Conservation (phyloP, 35 echinoderm and acorn worm species). For the Ophiothrix spiculata region DNA sequence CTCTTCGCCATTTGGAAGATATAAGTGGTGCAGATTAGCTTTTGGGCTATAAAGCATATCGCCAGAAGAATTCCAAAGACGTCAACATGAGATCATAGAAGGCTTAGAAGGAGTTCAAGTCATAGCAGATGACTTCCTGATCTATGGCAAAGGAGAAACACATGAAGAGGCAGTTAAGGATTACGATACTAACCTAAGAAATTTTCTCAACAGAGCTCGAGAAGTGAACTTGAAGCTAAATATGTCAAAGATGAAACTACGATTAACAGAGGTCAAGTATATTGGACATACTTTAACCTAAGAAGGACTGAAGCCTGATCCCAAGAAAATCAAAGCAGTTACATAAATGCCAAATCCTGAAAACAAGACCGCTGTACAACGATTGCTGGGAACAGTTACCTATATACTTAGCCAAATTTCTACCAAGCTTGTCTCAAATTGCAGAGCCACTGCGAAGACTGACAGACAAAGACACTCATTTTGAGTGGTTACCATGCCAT, state of each 20-base stretch:
- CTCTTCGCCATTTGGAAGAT: constrained; percentile 54
- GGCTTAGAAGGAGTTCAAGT: constrained; percentile 37
- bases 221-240: constrained; percentile 52
- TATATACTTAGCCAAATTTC: constrained; percentile 46
- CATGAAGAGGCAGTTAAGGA: constrained; percentile 25
- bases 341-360: constrained; percentile 23
- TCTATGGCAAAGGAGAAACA: constrained; percentile 38
- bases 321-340: constrained; percentile 17
- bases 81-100: constrained; percentile 46
- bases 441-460: constrained; percentile 53
- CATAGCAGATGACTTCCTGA: constrained; percentile 33
- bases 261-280: constrained; percentile 3
- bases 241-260: background rate
- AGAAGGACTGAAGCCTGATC: background rate
- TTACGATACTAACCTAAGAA: constrained; percentile 42
- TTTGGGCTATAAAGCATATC: constrained; percentile 29
- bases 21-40: no score
- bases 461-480: constrained; percentile 36
- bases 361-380: constrained; percentile 31
- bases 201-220: constrained; percentile 26
- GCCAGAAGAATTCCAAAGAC: constrained; percentile 60
- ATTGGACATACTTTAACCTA: constrained; percentile 10
- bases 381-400: constrained; percentile 49
- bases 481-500: constrained; percentile 46
- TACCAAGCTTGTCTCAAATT: constrained; percentile 47